Base-by-base conservation (phyloP, 2,888 invertebrate genomes). In the Monoplex corrugatus region DNA sequence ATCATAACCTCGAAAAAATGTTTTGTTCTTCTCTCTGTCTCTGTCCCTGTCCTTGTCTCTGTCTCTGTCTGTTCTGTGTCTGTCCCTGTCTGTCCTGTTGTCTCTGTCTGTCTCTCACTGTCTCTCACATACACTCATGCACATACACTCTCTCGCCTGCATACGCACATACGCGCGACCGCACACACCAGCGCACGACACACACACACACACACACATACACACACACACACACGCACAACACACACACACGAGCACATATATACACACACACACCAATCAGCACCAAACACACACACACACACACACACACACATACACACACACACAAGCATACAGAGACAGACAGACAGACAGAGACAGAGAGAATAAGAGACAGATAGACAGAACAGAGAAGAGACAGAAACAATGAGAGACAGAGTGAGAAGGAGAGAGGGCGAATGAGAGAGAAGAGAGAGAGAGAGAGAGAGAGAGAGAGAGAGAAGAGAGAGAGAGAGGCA, bases 251-350 rank as follows among this genome's bases (percentile, higher is more conserved):
- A 72, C 72, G 35, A 32, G 35, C 72, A 72, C 72, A 72, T 35
- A 72, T 35, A 72, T 35, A 57, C 63, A 86, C 63, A 57, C 72
- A 72, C 72, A 72, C 72, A 72, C n/a, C n/a, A n/a, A n/a, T n/a
- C n/a, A n/a, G n/a, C n/a, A n/a, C n/a, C n/a, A n/a, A n/a, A n/a
- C 63, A 68, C 63, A 68, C 63, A 32, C 40, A 43, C 82, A 82
- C 82, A 82, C 63, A 68, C 63, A 72, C 72, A 72, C 72, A 72
- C 72, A 72, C 72, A 72, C 72, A 72, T 35, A 72, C 72, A 57
- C 63, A 86, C 63, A 57, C 72, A 72, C 72, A 72, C 72, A 72
- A 8, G 28, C 13, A 40, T 5, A 57, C n/a, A 8, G 50, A 57
- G 57, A 57, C 57, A 57, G 57, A 57, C 57, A 57, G 57, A 57